phyloP scores from a whole-genome alignment of 1,140 invertebrate genomes.

The Eurosta solidaginis region DNA sequence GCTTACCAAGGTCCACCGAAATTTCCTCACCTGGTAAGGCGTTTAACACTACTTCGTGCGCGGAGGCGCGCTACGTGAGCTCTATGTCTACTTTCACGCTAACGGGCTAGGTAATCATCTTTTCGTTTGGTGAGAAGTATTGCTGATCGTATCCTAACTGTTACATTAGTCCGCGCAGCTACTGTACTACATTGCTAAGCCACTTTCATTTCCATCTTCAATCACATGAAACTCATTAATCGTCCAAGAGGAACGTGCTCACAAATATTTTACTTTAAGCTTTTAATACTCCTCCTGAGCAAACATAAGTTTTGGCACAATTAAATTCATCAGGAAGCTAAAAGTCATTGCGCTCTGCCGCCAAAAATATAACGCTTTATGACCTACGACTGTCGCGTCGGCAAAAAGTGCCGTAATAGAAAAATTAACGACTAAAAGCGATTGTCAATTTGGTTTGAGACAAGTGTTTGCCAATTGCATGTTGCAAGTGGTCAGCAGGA shows the following conservation, averaged over 20 bases:
- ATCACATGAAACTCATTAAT: slow-evolving; percentile 11
- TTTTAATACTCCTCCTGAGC: not conserved
- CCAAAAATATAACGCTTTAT: slow-evolving; percentile 6
- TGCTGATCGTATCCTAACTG: not conserved
- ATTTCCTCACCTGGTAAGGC: no score
- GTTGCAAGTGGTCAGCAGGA: not conserved
- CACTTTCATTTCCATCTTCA: not conserved
- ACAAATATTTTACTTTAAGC: not conserved
- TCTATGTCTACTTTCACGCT: no score
- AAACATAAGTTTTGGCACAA: not conserved
- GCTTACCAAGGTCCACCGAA: no score
- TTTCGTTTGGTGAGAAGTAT: no score
- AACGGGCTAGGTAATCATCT: no score
- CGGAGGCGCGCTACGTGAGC: no score
- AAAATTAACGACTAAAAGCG: slow-evolving; percentile 25
- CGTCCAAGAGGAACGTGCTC: not conserved
- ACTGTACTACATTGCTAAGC: not conserved
- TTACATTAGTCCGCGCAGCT: not conserved
- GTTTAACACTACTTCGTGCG: no score
- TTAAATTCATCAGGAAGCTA: not conserved
- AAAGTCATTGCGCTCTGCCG: not conserved
- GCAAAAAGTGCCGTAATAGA: slow-evolving; percentile 8
- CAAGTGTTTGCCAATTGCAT: slow-evolving; percentile 6
- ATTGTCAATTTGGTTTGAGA: slow-evolving; percentile 11
- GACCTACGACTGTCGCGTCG: not conserved